phyloP scores from a whole-genome alignment of 2,113 vertebrate species.

The Forbesichthys papilliferus region DNA sequence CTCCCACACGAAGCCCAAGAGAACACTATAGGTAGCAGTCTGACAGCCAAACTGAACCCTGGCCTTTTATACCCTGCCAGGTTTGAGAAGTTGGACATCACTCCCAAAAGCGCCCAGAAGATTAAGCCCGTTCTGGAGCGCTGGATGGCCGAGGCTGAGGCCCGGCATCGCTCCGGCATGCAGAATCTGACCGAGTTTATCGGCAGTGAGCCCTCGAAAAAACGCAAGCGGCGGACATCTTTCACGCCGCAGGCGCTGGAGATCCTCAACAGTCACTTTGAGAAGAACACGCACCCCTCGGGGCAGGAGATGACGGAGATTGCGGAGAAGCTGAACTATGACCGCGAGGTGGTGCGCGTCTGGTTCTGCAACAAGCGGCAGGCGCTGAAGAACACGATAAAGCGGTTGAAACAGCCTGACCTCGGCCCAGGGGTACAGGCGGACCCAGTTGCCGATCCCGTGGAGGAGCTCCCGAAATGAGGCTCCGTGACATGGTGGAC shows the following conservation, averaged over 20 bases:
- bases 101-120: slow-evolving; percentile 99
- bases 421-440: slow-evolving; percentile 80
- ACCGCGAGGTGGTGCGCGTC: slow-evolving; percentile 98
- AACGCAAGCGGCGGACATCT: slow-evolving; percentile 99
- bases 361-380: slow-evolving; percentile 99
- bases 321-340: slow-evolving; percentile 99
- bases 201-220: slow-evolving; percentile 99
- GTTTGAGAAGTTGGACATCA: slow-evolving; percentile 99
- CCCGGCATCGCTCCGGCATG: slow-evolving; percentile 99
- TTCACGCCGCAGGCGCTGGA: slow-evolving; percentile 99
- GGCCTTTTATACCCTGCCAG: slow-evolving; percentile 99
- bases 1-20: slow-evolving; percentile 99
- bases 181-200: slow-evolving; percentile 99
- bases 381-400: slow-evolving; percentile 99
- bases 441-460: slow-evolving; percentile 91
- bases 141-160: slow-evolving; percentile 99
- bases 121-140: slow-evolving; percentile 99
- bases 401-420: slow-evolving; percentile 97
- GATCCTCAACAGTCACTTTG: slow-evolving; percentile 99
- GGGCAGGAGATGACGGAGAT: slow-evolving; percentile 99
- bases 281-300: slow-evolving; percentile 99
- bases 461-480: slow-evolving; percentile 90
- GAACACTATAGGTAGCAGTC: slow-evolving; percentile 99
- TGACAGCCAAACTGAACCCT: slow-evolving; percentile 99
- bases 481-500: slow-evolving; percentile 40